Evolutionary conservation across 2,888 invertebrate species (phyloP).

Genomic region (Ormyrus rosae): DNA sequence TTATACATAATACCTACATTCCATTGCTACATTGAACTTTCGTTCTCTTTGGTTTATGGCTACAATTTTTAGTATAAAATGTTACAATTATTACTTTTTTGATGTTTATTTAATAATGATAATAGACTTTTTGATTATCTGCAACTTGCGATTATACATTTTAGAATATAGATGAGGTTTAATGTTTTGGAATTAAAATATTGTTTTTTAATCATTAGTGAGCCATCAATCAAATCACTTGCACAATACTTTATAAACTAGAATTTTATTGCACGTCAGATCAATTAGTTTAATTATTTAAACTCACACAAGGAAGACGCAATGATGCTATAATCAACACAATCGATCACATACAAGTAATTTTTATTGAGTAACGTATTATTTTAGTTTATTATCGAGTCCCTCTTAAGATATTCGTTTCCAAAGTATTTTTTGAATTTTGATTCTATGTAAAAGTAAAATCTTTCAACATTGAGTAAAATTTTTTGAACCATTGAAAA

Average conservation of each 20-base stretch:
- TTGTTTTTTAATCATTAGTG: constrained; percentile 5
- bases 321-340: constrained; percentile 47
- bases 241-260: constrained; percentile 31
- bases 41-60: constrained; percentile 21
- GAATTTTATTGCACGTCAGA: constrained; percentile 44
- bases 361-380: constrained; percentile 6
- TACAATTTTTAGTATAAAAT: constrained; percentile 3
- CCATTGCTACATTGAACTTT: constrained; percentile 46
- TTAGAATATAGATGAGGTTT: not conserved
- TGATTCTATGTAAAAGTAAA: too few relatives aligned
- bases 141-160: not conserved
- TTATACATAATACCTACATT: constrained; percentile 22
- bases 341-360: constrained; percentile 45
- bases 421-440: too few relatives aligned
- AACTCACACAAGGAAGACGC: constrained; percentile 40
- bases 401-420: too few relatives aligned
- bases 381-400: constrained; percentile 16
- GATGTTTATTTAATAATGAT: constrained; percentile 22
- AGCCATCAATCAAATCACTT: constrained; percentile 24
- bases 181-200: constrained; percentile 20
- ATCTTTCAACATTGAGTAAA: too few relatives aligned
- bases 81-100: constrained; percentile 14
- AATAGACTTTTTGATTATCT: constrained; percentile 37
- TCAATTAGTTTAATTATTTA: constrained; percentile 42
- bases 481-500: too few relatives aligned